These are phyloP conservation scores for Hipparchia sbordonii DNA, from an alignment of 2,888 invertebrate genomes.

Conservation along the genomic window DNA sequence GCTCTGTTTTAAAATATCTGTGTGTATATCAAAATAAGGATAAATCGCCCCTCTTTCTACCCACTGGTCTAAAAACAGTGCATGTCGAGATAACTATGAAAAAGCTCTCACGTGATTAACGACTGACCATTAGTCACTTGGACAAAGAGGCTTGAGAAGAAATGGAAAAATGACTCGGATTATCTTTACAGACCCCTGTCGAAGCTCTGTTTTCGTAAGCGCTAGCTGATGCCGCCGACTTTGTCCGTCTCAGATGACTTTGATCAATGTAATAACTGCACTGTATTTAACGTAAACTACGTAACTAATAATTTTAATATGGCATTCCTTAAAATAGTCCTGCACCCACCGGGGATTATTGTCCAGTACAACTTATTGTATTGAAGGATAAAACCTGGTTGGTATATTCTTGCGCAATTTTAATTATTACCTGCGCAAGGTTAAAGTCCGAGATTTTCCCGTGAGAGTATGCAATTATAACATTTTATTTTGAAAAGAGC, in stretches of 20 bases:
- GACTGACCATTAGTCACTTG: constrained; percentile 49
- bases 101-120: constrained; percentile 48
- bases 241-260: not conserved
- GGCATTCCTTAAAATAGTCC: too few relatives aligned
- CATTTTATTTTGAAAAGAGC: too few relatives aligned
- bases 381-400: too few relatives aligned
- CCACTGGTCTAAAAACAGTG: constrained; percentile 24
- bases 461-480: too few relatives aligned
- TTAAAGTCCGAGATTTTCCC: too few relatives aligned
- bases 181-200: constrained; percentile 42
- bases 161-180: constrained; percentile 44
- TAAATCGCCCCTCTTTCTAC: constrained; percentile 17
- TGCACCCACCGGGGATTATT: too few relatives aligned
- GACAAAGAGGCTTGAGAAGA: constrained; percentile 47
- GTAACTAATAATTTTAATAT: too few relatives aligned
- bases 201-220: constrained; percentile 32
- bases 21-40: constrained; percentile 10
- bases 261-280: too few relatives aligned
- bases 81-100: constrained; percentile 33
- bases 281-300: too few relatives aligned
- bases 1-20: not conserved
- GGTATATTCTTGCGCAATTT: too few relatives aligned
- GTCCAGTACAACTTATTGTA: too few relatives aligned
- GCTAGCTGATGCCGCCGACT: not conserved
- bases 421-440: too few relatives aligned